Base-by-base conservation (phyloP, 2,888 invertebrate genomes). In the Xestia ashworthii region DNA sequence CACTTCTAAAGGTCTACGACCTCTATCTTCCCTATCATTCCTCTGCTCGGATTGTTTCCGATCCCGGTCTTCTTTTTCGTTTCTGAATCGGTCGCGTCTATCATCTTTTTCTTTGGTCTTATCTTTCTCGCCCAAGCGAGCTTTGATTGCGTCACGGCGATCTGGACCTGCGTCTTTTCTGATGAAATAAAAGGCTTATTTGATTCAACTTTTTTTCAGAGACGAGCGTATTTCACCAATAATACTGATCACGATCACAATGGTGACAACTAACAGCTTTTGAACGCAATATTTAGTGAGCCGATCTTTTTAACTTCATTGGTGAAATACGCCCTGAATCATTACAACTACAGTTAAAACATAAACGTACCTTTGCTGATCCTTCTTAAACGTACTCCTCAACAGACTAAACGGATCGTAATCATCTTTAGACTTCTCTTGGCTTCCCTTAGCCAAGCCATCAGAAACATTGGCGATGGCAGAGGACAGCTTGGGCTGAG, bases 321-420 rank as follows among this genome's bases (percentile, higher is more conserved):
- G 32, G 19, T 9, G 4, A 60, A 32, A 60, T 32, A 19, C 8
- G 8, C 60, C 9, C 60, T 4, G 1, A 32, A 19, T 16, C 58
- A 16, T 25, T 14, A 16, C 32, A 38, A 4, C 38, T 60, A 60
- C 16, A 60, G 16, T 16, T 16, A 6, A 16, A 32, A 32, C 58
- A 5, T 25, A 25, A 25, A 58, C 14, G 22, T 53, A 90, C 88
- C 82, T 90, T n/a, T 58, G 81, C 25, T 81, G 76, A 38, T 79
- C 81, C 48, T 89, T 89, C 64, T 89, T 94, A 83, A 97, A 95
- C 4, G 95, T 95, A 86, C 95, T 96, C 55, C 96, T 86, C 72
- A 96, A 89, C 67, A 96, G 65, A 46, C 87, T 92, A 89, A 95
- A 93, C 0, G 96, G 97, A 74, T 97, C 97, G 73, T 96, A 96